Percentiles rank a stretch among this genome's conserved stretches.
These are phyloP conservation scores for Cyprinodon brontotheroides DNA, from an alignment of 2,113 vertebrate genomes.

Conservation along the genomic window DNA sequence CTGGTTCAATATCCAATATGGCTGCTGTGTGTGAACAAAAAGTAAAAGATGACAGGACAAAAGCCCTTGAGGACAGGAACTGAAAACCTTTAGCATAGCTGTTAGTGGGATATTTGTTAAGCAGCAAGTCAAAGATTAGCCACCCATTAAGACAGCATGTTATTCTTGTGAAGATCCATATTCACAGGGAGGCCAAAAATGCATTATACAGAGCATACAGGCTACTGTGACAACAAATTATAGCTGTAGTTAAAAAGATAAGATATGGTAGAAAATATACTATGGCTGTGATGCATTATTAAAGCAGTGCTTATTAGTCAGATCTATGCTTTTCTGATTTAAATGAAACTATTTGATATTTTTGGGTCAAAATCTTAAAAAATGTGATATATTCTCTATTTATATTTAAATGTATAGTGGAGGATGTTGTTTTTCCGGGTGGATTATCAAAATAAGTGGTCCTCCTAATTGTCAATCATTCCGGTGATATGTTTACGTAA, in stretches of 20 bases:
- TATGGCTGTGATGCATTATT: neutral
- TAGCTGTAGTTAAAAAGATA: neutral
- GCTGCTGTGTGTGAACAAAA: neutral
- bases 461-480: too few species aligned
- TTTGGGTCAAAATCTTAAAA: neutral
- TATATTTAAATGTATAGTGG: too few species aligned
- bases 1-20: neutral
- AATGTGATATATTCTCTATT: neutral
- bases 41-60: neutral
- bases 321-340: neutral
- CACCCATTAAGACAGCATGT: neutral
- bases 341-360: neutral
- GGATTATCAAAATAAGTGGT: too few species aligned
- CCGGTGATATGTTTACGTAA: too few species aligned
- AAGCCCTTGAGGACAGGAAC: too few species aligned
- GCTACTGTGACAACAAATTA: too few species aligned
- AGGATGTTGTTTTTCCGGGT: too few species aligned
- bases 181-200: neutral
- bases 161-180: neutral
- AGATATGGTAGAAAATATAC: neutral
- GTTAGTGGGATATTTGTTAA: neutral
- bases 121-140: neutral
- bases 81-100: neutral
- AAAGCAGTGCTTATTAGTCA: neutral
- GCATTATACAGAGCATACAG: neutral